phyloP scores from a whole-genome alignment of 2,113 vertebrate species.

The Heloderma charlesbogerti region DNA sequence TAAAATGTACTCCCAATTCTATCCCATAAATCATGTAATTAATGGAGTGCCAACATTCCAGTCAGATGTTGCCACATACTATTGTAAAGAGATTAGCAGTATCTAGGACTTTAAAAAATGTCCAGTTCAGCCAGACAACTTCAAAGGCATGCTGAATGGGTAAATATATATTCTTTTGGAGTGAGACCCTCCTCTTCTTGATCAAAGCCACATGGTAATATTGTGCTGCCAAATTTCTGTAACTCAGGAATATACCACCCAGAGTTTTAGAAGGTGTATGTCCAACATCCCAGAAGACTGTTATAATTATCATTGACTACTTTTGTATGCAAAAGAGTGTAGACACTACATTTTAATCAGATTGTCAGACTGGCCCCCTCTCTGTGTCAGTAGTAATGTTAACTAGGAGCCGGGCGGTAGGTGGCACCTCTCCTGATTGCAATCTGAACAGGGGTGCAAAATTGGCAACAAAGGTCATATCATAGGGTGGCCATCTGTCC shows the following conservation, averaged over 20 bases:
- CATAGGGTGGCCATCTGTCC: no score
- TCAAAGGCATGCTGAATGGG: slow-evolving; percentile 63
- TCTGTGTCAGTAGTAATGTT: slow-evolving; percentile 35
- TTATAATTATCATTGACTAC: slow-evolving; percentile 2
- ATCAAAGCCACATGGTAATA: slow-evolving; percentile 67
- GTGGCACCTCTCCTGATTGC: background rate
- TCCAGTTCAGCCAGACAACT: slow-evolving; percentile 58
- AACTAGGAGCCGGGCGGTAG: background rate
- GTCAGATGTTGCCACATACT: slow-evolving; percentile 40
- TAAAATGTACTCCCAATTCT: background rate
- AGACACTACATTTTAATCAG: background rate
- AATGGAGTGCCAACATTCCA: slow-evolving; percentile 30
- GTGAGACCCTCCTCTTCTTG: slow-evolving; percentile 56
- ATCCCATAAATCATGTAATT: background rate
- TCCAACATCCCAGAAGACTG: background rate
- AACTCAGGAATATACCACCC: slow-evolving; percentile 50
- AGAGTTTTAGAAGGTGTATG: slow-evolving; percentile 33
- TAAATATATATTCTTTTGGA: slow-evolving; percentile 56
- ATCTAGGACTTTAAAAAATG: slow-evolving; percentile 38
- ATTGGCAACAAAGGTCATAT: background rate
- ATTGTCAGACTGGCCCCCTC: background rate
- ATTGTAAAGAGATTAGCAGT: slow-evolving; percentile 60
- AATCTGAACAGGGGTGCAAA: background rate
- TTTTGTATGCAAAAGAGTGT: background rate
- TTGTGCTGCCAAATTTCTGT: slow-evolving; percentile 54